Evolutionary conservation across 2,797 vertebrate genomes (phyloP), one percentile per base, ranked within the genome.

Genomic region (Halcyon badia): DNA sequence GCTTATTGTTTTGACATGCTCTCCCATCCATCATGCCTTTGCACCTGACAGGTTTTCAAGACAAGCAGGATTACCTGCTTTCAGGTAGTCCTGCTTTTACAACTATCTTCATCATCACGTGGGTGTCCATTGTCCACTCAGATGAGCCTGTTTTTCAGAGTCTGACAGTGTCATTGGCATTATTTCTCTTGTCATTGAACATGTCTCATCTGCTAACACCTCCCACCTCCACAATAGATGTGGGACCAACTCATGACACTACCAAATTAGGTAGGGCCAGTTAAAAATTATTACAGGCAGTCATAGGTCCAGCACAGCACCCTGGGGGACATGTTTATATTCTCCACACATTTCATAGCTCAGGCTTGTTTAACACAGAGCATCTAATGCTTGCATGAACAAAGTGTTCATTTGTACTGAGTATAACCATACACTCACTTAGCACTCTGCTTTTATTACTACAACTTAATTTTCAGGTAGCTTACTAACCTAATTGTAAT

Each of bases 401-500:
- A 77, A 91, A 87, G 41, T 54, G 16, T 64, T 83, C 25, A 78
- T 91, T 94, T 87, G 41, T 46, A 41, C 41, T 19, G 12, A 83
- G 14, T 33, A 22, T 41, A 80, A 68, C 25, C 44, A 21, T 44
- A 39, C 15, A 71, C 30, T 83, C 15, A 71, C n/a, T 83, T 75
- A 78, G 56, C 13, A 46, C 26, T 86, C 41, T 21, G 11, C 3
- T 75, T 62, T 79, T 75, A 85, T 83, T 77, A 57, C 35, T 70
- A 26, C 52, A 77, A 44, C 33, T 91, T 68, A 61, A 85, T 81
- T 86, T 94, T 86, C 64, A 86, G 79, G 60, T 44, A 83, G 41
- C 25, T 64, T 89, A 56, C 70, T 83, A 73, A 73, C 42, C 18
- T 96, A 94, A 94, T 88, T 95, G 61, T 65, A 94, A 94, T 81